Percentiles rank a stretch among this genome's conserved stretches.
Evolutionary conservation across 37 sponge, comb jelly and placozoan species (phyloP).

Genomic region (Geodia barretti): DNA sequence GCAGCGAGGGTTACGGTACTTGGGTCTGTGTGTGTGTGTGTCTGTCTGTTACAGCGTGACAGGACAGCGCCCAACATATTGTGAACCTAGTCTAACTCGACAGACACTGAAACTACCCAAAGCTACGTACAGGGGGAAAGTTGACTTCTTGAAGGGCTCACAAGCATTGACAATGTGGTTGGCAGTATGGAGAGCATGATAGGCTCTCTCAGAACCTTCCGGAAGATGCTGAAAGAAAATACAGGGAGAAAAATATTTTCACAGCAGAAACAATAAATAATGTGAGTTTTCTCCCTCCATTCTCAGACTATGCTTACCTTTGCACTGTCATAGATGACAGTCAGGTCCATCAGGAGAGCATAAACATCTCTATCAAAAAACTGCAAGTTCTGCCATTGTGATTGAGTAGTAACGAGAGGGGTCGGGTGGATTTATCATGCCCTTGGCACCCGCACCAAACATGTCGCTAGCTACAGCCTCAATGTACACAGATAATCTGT

Average conservation of each 20-base stretch:
- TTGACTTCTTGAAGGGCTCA: constrained; percentile 8
- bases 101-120: not conserved
- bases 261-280: not conserved
- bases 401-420: constrained; percentile 21
- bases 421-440: constrained; percentile 78
- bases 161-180: constrained; percentile 73
- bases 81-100: not conserved
- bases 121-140: constrained; percentile 19
- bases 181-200: constrained; percentile 69
- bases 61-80: too few relatives aligned
- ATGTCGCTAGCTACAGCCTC: constrained; percentile 63
- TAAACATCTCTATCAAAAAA: constrained; percentile 50
- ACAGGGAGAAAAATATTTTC: constrained; percentile 4
- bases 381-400: constrained; percentile 46
- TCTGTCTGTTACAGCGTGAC: too few relatives aligned
- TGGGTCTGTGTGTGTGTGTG: too few relatives aligned
- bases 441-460: constrained; percentile 74
- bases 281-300: too few relatives aligned
- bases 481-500: constrained; percentile 38
- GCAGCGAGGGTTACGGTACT: too few relatives aligned
- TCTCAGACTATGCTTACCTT: constrained; percentile 23
- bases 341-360: constrained; percentile 57
- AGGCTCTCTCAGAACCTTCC: constrained; percentile 38
- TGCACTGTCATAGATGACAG: constrained; percentile 50
- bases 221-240: constrained; percentile 31